Conservation (phyloP, 1,140 invertebrate species). For the Musca vetustissima region DNA sequence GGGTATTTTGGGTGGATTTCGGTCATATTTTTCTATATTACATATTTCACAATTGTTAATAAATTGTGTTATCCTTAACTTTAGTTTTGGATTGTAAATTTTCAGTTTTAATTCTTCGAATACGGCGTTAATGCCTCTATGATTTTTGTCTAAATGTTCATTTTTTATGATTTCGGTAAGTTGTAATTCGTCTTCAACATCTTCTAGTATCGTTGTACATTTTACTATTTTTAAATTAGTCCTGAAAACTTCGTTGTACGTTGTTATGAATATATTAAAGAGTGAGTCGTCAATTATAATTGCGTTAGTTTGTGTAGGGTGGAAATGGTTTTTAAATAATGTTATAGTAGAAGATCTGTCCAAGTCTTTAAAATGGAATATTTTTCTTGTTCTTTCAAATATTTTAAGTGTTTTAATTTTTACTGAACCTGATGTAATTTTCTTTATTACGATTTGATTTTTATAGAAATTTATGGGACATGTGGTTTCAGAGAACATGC, state of each 20-base stretch:
- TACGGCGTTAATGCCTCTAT: slow-evolving; percentile 13
- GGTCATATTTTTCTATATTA: slow-evolving; percentile 24
- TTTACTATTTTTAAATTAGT: neutral
- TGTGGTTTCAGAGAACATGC: neutral
- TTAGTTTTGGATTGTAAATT: slow-evolving; percentile 10
- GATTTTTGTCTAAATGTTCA: slow-evolving; percentile 18
- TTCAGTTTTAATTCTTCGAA: slow-evolving; percentile 22
- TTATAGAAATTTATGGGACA: neutral
- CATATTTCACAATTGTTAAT: slow-evolving; percentile 24
- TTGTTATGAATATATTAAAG: neutral
- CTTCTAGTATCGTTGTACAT: neutral
- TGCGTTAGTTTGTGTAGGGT: neutral
- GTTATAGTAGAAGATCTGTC: neutral
- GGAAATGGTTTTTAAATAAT: slow-evolving; percentile 2
- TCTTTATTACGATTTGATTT: neutral
- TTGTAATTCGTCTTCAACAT: neutral
- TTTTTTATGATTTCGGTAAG: slow-evolving; percentile 11
- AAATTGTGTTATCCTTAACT: slow-evolving; percentile 18
- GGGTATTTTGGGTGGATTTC: slow-evolving; percentile 6
- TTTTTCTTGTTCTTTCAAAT: neutral
- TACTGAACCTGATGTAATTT: neutral
- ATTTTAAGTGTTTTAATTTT: neutral
- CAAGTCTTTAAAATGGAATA: neutral
- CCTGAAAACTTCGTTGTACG: neutral
- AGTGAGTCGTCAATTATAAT: neutral